A percentile compares a stretch with the other conserved stretches of the same genome.
Conservation (phyloP, 2,888 invertebrate species). For the Drosophila kambysellisi region DNA sequence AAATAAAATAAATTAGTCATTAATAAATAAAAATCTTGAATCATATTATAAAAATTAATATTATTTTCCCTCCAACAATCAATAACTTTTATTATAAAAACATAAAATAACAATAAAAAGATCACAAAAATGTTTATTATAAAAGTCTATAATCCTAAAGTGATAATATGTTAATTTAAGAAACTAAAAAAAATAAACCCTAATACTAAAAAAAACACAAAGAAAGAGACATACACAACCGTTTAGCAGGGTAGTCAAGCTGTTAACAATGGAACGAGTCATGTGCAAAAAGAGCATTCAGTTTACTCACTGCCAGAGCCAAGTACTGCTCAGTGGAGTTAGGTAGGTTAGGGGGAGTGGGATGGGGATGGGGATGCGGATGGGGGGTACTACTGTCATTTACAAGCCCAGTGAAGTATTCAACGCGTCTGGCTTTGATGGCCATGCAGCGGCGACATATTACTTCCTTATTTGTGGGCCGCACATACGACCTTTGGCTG, state of each 20-base stretch:
- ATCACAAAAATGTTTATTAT: background rate
- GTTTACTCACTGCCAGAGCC: constrained; percentile 35
- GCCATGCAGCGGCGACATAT: constrained; percentile 76
- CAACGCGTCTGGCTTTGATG: constrained; percentile 74
- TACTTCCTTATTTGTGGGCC: constrained; percentile 82
- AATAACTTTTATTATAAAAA: background rate
- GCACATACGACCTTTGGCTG: constrained; percentile 62
- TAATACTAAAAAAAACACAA: background rate
- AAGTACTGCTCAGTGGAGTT: constrained; percentile 6
- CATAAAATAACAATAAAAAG: background rate
- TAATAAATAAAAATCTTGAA: background rate
- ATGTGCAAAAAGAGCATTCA: constrained; percentile 48
- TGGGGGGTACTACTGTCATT: constrained; percentile 30
- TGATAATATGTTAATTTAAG: background rate
- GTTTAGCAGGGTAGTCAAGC: constrained; percentile 18
- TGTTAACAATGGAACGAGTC: constrained; percentile 44
- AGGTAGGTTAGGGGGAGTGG: background rate
- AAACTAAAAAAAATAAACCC: background rate
- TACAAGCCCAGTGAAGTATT: constrained; percentile 47
- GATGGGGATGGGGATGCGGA: too few relatives aligned
- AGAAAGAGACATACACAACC: background rate
- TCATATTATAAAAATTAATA: background rate
- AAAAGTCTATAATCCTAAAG: background rate
- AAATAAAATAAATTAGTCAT: background rate
- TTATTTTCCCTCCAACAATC: background rate